Conservation (phyloP, 2,113 vertebrate species). For the Ornithorhynchus anatinus region DNA sequence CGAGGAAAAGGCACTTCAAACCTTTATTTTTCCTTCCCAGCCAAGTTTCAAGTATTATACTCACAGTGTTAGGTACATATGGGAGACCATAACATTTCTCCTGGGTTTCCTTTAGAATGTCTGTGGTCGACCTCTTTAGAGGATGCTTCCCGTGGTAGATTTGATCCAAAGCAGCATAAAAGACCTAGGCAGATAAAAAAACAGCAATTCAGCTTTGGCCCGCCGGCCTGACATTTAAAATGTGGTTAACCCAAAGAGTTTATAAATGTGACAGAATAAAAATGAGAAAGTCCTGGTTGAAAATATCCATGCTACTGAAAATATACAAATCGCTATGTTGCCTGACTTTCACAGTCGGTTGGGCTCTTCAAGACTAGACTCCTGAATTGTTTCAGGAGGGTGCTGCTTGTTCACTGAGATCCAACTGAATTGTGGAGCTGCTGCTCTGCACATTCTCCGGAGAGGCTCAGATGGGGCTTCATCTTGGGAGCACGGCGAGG, state of each 20-base stretch:
- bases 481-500: too few relatives aligned
- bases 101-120: constrained; percentile 89
- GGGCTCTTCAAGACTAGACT: too few relatives aligned
- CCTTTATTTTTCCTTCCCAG: neutral
- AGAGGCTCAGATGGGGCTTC: too few relatives aligned
- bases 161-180: constrained; percentile 94
- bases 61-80: constrained; percentile 88
- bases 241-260: neutral
- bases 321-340: too few relatives aligned
- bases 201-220: neutral
- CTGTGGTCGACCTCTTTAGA: constrained; percentile 83
- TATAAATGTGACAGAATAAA: neutral
- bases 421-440: too few relatives aligned
- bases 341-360: too few relatives aligned
- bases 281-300: neutral
- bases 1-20: neutral
- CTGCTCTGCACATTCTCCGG: too few relatives aligned
- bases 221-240: neutral
- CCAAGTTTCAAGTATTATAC: constrained; percentile 34
- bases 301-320: neutral
- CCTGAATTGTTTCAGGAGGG: too few relatives aligned
- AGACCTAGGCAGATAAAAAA: constrained; percentile 79
- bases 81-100: constrained; percentile 89
- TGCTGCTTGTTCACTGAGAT: too few relatives aligned
- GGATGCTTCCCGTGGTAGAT: constrained; percentile 90